Evolutionary conservation across 2,113 vertebrate genomes (phyloP), one percentile per base, ranked within the genome.

Genomic region (Mirounga angustirostris): DNA sequence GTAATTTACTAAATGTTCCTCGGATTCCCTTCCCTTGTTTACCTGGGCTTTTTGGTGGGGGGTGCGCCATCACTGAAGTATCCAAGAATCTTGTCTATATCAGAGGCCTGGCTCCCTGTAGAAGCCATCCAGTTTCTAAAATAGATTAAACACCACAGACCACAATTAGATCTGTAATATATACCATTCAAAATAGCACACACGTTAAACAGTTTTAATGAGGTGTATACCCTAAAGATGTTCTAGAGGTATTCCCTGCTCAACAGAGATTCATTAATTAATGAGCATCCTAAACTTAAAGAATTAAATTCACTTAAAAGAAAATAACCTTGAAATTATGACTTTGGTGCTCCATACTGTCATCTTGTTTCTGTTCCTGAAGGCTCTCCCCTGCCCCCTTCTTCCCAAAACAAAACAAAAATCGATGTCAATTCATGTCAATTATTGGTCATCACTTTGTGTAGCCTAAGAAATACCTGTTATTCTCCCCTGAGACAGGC

Each of bases 11-110:
- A 69, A 69, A 28, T 33, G 7, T 46, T 90, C 4, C 74, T 83
- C 33, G 9, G 81, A 69, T 65, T 95, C 85, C 90, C 79, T 59
- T 78, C 89, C 76, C 84, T 80, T 84, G 21, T 80, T 98, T 99
- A 99, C 99, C 99, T 99, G 98, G 99, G 99, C 97, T 99, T 99
- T 98, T 99, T 99, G 63, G 99, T 98, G 95, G 99, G 99, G 21
- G 99, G 99, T 97, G 99, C 98, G 94, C 98, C 99, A 99, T 99
- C 99, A 98, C 98, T 99, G 98, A 99, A 96, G 90, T 98, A 98
- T 36, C 98, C 98, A 86, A 97, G 97, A 95, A 97, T 93, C 84
- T 95, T 95, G 91, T 99, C 99, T 98, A 99, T 99, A 98, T 98
- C 99, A 98, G 98, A 99, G 99, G 99, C 99, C 98, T 99, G 98